phyloP scores from a whole-genome alignment of 2,113 vertebrate genomes.

The Pholis gunnellus region DNA sequence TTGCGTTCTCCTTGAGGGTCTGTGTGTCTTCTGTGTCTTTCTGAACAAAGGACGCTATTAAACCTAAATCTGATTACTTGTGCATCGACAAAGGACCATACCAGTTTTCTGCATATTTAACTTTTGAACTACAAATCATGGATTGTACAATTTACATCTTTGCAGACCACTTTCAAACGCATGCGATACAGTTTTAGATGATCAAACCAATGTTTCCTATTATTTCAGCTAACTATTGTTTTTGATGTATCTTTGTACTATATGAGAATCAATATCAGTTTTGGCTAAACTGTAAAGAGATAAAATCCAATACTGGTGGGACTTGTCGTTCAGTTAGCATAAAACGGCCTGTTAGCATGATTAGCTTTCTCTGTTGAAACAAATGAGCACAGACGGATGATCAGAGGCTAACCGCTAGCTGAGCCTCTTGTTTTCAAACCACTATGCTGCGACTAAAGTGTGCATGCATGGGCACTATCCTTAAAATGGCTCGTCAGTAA shows the following conservation, averaged over 20 bases:
- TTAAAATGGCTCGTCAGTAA: too few relatives aligned
- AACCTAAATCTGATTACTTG: background rate
- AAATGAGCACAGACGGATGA: background rate
- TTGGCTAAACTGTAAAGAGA: too few relatives aligned
- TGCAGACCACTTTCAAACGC: background rate
- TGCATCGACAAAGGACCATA: background rate
- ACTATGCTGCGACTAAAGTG: background rate
- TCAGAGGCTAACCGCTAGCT: background rate
- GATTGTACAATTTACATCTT: background rate
- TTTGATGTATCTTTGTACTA: background rate
- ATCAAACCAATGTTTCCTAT: background rate
- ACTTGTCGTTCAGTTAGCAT: too few relatives aligned
- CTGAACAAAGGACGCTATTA: constrained; percentile 37
- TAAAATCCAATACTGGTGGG: too few relatives aligned
- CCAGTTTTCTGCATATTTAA: background rate
- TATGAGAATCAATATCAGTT: background rate
- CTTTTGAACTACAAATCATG: background rate
- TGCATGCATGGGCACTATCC: too few relatives aligned
- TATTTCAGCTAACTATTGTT: background rate
- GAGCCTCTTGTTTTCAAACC: background rate
- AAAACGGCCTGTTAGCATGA: background rate
- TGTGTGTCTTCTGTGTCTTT: constrained; percentile 58
- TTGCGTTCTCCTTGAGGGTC: constrained; percentile 31
- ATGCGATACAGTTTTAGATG: background rate
- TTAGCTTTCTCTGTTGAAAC: background rate